Percentiles rank a stretch among this genome's conserved stretches.
These are phyloP conservation scores for Myotis lucifugus DNA, from an alignment of 2,113 vertebrate genomes.

Conservation along the genomic window DNA sequence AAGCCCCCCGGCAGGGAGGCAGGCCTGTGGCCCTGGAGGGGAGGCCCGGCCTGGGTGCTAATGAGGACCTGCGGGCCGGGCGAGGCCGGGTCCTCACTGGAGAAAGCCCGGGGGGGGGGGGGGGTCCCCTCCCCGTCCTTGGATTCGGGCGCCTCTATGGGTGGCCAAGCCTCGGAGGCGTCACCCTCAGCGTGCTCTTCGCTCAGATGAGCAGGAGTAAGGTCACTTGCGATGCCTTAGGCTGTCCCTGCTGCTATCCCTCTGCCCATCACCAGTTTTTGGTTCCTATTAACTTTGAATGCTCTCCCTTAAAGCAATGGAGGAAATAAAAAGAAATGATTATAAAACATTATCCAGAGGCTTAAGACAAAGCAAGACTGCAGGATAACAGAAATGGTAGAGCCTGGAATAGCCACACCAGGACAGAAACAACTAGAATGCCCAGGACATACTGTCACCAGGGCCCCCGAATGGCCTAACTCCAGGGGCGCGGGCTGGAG, in stretches of 20 bases:
- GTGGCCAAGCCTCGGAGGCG: not conserved
- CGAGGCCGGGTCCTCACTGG: not conserved
- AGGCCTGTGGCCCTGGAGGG: not conserved
- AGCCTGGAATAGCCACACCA: not conserved
- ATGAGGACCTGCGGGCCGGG: not conserved
- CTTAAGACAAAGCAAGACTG: conserved; percentile 59
- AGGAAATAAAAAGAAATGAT: not conserved
- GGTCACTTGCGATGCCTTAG: conserved; percentile 60
- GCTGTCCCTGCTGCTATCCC: conserved; percentile 45
- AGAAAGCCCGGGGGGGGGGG: not conserved
- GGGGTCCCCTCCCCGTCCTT: not conserved
- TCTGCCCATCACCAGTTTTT: conserved; percentile 60
- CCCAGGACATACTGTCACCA: not conserved
- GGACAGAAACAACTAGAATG: not conserved
- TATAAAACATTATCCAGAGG: conserved; percentile 59
- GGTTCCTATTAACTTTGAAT: conserved; percentile 73
- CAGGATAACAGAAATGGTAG: not conserved
- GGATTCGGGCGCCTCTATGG: not conserved
- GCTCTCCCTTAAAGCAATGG: conserved; percentile 65
- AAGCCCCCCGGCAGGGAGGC: conserved; percentile 32
- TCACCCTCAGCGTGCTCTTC: conserved; percentile 58
- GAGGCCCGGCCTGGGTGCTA: conserved; percentile 27
- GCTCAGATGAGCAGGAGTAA: conserved; percentile 71
- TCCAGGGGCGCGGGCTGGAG: rapidly evolving
- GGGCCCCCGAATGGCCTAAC: not conserved